phyloP scores from a whole-genome alignment of 37 sponge, comb jelly and placozoan genomes.

The Cliona cf. orientalis region DNA sequence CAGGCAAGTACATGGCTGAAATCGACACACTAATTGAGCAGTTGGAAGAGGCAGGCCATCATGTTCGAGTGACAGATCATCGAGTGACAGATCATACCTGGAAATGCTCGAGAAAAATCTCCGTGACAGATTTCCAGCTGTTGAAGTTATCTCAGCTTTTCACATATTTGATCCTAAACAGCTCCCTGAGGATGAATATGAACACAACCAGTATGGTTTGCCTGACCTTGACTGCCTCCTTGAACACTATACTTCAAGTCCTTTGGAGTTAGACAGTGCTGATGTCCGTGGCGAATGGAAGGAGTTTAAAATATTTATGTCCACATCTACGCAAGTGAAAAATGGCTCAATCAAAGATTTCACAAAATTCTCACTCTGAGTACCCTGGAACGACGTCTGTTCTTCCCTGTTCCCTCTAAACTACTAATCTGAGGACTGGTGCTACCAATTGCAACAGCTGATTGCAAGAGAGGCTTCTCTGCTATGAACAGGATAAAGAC shows the following conservation, averaged over 20 bases:
- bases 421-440: background rate
- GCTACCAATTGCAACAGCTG: slow-evolving; percentile 27
- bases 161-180: background rate
- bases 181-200: background rate
- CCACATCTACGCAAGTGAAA: slow-evolving; percentile 8
- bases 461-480: slow-evolving; percentile 33
- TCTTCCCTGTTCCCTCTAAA: slow-evolving; percentile 3
- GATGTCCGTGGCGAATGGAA: background rate
- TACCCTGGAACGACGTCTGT: background rate
- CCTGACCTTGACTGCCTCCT: background rate
- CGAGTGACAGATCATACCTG: background rate
- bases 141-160: slow-evolving; percentile 1
- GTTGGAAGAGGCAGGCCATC: background rate
- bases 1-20: background rate
- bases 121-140: slow-evolving; percentile 1
- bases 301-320: slow-evolving; percentile 1
- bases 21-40: background rate
- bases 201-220: background rate
- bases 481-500: slow-evolving; percentile 48
- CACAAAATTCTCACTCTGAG: background rate
- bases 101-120: background rate
- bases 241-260: background rate
- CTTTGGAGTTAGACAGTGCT: background rate
- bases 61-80: slow-evolving; percentile 1
- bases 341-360: background rate